Base-by-base conservation (phyloP, 2,113 vertebrate species). In the Solea senegalensis region DNA sequence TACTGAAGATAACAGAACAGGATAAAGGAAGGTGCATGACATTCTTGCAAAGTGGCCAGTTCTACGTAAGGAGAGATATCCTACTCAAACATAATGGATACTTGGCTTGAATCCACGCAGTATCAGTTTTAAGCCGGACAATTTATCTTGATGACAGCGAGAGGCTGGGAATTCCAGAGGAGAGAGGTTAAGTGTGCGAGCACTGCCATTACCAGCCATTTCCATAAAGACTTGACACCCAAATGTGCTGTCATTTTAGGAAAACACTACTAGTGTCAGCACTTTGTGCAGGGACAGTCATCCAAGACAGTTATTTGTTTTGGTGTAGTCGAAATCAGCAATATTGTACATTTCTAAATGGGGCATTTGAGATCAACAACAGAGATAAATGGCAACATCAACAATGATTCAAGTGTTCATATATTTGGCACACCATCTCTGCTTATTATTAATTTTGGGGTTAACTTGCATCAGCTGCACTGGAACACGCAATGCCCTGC, bases 51-150 rank as follows among this genome's bases (percentile, higher is more conserved):
- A 78, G 8, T 68, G 52, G 69, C 54, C 66, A 59, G 67, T 61
- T 84, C 65, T 52, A 74, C 72, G 72, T 74, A 84, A 74, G 83
- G 50, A 39, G 64, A 84, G 62, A 78, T 55, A 62, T 69, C 62
- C 71, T 72, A 65, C 77, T 86, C 74, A 84, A 79, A 79, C 85
- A 78, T 76, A 65, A 80, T 62, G 83, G 85, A 72, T 71, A 80
- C 67, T 70, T 81, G 74, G 62, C 62, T 16, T 0, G 10, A 10
- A 75, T 51, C 21, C 43, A 28, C 78, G 70, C 76, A 81, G 79
- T 73, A 77, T 88, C 84, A 78, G 60, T 78, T 85, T 81, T 69
- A 77, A 74, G 69, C 78, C 39, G 6, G 81, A 57, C 71, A 83
- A 77, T 86, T 72, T 61, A 69, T 89, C 79, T 64, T 62, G 74